Evolutionary conservation across 2,888 invertebrate genomes (phyloP).

Genomic region (Endomychus coccineus): DNA sequence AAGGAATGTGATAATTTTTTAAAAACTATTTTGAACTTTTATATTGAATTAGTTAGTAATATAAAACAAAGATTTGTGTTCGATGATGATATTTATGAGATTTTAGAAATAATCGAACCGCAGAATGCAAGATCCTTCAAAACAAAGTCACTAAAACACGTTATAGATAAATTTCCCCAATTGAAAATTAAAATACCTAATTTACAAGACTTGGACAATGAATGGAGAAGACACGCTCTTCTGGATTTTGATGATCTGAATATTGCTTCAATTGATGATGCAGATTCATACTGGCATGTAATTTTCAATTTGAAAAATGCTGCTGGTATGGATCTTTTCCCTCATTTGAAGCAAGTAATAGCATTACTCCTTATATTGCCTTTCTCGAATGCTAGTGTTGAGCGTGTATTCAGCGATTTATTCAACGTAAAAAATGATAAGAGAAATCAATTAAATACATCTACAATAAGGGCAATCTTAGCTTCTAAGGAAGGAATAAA

Average conservation of each 20-base stretch:
- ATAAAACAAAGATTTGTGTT: slow-evolving; percentile 18
- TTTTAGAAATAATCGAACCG: slow-evolving; percentile 19
- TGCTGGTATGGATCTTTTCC: slow-evolving; percentile 8
- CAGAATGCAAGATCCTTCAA: slow-evolving; percentile 16
- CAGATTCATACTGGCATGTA: slow-evolving; percentile 13
- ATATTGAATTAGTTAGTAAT: slow-evolving; percentile 11
- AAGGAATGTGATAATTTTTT: slow-evolving; percentile 1
- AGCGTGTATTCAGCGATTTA: slow-evolving; percentile 24
- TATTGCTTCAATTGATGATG: slow-evolving; percentile 4
- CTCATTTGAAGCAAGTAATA: slow-evolving; percentile 13
- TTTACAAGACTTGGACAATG: slow-evolving; percentile 18
- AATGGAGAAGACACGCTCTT: slow-evolving; percentile 20
- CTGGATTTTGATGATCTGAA: slow-evolving; percentile 11
- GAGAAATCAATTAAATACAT: slow-evolving; percentile 22
- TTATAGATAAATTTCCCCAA: slow-evolving; percentile 19
- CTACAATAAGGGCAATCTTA: slow-evolving; percentile 22
- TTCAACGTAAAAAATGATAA: slow-evolving; percentile 23
- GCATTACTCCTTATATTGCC: slow-evolving; percentile 11
- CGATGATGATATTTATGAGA: slow-evolving; percentile 20
- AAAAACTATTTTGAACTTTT: slow-evolving; percentile 10
- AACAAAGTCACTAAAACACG: slow-evolving; percentile 14
- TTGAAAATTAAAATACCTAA: slow-evolving; percentile 13
- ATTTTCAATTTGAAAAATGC: slow-evolving; percentile 17
- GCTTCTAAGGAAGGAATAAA: slow-evolving; percentile 16
- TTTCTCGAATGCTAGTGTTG: slow-evolving; percentile 26